These are phyloP conservation scores for Phocides pigmalion DNA, from an alignment of 1,140 invertebrate genomes.

Conservation along the genomic window DNA sequence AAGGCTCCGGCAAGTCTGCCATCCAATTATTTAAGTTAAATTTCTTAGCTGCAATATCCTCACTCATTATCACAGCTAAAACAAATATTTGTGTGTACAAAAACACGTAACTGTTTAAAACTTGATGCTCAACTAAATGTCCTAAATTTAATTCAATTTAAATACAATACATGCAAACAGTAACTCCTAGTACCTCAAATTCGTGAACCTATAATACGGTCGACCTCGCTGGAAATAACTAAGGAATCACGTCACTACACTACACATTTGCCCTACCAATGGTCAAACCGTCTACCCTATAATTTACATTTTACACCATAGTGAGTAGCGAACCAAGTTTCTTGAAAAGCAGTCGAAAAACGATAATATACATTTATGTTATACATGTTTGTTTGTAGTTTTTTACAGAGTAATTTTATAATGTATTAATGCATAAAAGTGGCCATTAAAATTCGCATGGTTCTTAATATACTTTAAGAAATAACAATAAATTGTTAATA, in stretches of 20 bases:
- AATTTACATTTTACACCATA: constrained; percentile 5
- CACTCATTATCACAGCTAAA: constrained; percentile 65
- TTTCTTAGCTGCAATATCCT: constrained; percentile 54
- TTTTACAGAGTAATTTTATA: no score
- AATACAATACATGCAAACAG: no score
- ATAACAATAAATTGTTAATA: no score
- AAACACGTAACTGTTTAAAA: no score
- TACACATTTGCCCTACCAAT: constrained; percentile 26
- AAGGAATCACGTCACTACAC: constrained; percentile 29
- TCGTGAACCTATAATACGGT: not conserved
- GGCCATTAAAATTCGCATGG: no score
- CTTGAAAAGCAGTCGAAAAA: no score
- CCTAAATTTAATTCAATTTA: constrained; percentile 4
- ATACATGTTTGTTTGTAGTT: no score
- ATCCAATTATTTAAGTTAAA: constrained; percentile 89
- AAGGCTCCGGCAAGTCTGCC: constrained; percentile 84
- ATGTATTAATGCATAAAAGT: no score
- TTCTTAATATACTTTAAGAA: no score
- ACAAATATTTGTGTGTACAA: constrained; percentile 22
- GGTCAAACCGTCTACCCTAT: constrained; percentile 1
- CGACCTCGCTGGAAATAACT: constrained; percentile 23
- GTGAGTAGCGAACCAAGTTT: not conserved
- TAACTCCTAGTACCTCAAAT: not conserved
- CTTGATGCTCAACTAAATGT: no score
- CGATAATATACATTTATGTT: no score